Evolutionary conservation across 2,113 vertebrate genomes (phyloP).

Genomic region (Peromyscus maniculatus): DNA sequence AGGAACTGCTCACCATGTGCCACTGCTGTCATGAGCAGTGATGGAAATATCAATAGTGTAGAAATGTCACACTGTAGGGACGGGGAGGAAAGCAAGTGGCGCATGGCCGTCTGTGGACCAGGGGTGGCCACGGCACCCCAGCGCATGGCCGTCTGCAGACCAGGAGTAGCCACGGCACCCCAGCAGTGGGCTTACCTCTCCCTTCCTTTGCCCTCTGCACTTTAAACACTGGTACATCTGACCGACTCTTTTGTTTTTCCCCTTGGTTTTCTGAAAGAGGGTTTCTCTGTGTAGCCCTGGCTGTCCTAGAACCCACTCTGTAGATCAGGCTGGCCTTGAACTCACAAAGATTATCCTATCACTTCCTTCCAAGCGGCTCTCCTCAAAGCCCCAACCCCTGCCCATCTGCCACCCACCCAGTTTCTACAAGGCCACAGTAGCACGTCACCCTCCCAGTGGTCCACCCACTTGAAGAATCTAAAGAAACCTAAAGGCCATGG

Average conservation of each 20-base stretch:
- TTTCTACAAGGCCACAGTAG: neutral
- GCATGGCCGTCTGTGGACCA: neutral
- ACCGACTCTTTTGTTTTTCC: neutral
- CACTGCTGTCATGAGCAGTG: neutral
- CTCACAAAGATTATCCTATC: neutral
- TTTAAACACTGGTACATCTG: neutral
- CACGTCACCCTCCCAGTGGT: neutral
- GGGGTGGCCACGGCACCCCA: too few species aligned
- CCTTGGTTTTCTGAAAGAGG: too few species aligned
- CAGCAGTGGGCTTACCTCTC: neutral
- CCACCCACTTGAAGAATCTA: too few species aligned
- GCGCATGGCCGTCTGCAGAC: neutral
- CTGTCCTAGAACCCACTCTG: too few species aligned
- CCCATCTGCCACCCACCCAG: neutral
- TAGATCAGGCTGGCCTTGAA: neutral
- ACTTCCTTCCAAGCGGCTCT: neutral
- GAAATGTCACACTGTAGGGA: too few species aligned
- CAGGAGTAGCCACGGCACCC: accelerated
- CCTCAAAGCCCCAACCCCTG: neutral
- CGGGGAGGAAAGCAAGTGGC: too few species aligned
- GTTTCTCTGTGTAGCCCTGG: too few species aligned
- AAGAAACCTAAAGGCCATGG: too few species aligned
- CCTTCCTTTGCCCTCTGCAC: neutral
- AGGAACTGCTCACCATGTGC: neutral
- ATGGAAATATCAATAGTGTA: neutral